Conservation (phyloP, 2,888 invertebrate species). For the Macaria notata region DNA sequence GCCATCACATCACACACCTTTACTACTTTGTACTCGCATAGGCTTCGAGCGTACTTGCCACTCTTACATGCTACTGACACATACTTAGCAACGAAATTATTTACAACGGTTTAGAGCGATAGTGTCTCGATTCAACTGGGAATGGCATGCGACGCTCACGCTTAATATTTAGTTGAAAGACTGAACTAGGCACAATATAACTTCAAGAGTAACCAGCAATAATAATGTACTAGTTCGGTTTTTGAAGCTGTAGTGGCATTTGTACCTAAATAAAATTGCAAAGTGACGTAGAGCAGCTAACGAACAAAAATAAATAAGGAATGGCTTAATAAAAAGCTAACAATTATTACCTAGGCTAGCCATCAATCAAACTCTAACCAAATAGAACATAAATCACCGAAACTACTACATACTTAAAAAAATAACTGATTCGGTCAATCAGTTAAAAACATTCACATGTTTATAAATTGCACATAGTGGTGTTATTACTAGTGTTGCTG, state of each 20-base stretch:
- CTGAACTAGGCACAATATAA: slow-evolving; percentile 4
- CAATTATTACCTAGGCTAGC: too few species aligned
- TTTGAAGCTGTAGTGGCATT: slow-evolving; percentile 6
- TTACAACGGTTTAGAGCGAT: background rate
- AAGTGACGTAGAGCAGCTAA: too few species aligned
- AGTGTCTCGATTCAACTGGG: background rate
- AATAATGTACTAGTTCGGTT: slow-evolving; percentile 7
- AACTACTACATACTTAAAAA: too few species aligned
- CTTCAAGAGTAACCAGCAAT: background rate
- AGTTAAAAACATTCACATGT: too few species aligned
- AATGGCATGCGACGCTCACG: slow-evolving; percentile 3
- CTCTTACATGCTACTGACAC: slow-evolving; percentile 17
- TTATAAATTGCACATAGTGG: too few species aligned
- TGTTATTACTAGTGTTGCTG: too few species aligned
- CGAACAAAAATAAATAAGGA: too few species aligned
- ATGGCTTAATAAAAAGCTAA: too few species aligned
- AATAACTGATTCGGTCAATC: background rate
- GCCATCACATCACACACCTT: slow-evolving; percentile 15
- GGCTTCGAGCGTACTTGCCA: slow-evolving; percentile 3
- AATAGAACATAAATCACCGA: too few species aligned
- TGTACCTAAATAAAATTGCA: background rate
- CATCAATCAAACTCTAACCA: too few species aligned
- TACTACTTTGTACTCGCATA: slow-evolving; percentile 26
- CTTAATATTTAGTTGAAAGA: slow-evolving; percentile 10
- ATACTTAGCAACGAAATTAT: background rate